phyloP scores from a whole-genome alignment of 2,888 invertebrate genomes.

The Selenia dentaria region DNA sequence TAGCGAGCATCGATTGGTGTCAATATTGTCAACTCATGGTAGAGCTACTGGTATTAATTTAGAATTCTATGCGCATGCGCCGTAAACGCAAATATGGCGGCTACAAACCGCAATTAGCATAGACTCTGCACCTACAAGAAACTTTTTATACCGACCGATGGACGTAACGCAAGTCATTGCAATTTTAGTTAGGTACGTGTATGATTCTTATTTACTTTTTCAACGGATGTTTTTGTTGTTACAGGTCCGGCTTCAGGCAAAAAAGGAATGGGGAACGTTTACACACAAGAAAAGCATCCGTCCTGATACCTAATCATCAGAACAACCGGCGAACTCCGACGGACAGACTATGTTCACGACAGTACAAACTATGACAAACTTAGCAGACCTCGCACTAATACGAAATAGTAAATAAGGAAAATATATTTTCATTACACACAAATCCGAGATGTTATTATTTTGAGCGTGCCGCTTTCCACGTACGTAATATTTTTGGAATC shows the following conservation, averaged over 20 bases:
- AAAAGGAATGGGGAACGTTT: conserved; percentile 75
- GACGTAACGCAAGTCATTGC: conserved; percentile 14
- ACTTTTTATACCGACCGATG: conserved; percentile 44
- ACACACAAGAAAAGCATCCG: conserved; percentile 77
- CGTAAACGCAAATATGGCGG: conserved; percentile 71
- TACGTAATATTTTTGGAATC: conserved; percentile 16
- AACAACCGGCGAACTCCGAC: conserved; percentile 38
- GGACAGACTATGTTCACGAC: too few species aligned
- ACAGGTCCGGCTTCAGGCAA: conserved; percentile 63
- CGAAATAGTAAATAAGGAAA: conserved; percentile 30
- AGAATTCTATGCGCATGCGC: conserved; percentile 64
- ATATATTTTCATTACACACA: conserved; percentile 35
- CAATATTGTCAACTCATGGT: too few species aligned
- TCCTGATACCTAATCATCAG: conserved; percentile 37
- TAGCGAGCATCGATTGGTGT: too few species aligned
- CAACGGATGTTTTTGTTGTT: conserved; percentile 50
- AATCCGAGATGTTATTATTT: conserved; percentile 7
- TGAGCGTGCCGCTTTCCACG: neutral
- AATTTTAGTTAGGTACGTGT: conserved; percentile 3
- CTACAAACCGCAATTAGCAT: conserved; percentile 78
- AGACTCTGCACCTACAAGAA: conserved; percentile 45
- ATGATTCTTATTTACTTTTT: conserved; percentile 9
- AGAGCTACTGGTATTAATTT: conserved; percentile 57
- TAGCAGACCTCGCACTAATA: conserved; percentile 60
- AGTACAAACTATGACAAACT: conserved; percentile 59